Base-by-base conservation (phyloP, 2,797 vertebrate species). In the Cyclura pinguis region DNA sequence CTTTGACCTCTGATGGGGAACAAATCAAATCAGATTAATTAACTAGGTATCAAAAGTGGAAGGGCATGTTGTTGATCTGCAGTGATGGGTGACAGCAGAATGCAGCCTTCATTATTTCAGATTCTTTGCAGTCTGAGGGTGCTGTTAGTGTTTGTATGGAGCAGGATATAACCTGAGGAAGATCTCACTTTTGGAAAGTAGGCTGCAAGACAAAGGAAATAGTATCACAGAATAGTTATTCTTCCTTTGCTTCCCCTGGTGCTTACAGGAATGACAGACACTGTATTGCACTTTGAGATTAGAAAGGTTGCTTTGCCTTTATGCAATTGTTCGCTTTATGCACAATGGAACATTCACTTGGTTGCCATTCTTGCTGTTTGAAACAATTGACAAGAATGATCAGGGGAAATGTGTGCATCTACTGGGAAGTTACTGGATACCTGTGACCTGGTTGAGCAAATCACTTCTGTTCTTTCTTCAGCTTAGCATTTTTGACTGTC, bases 181-280 rank as follows among this genome's bases (percentile, higher is more conserved):
- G 59, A 42, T 0, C 24, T 0, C 55, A 4, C 69, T 1, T 57
- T 85, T 57, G n/a, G 12, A 78, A 32, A n/a, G 8, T 38, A 4
- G 50, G 27, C 55, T 74, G 35, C 22, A 72, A 18, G 42, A 12
- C 62, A 35, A 59, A 86, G 57, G 80, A 57, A 90, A 80, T 9
- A 90, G 89, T 52, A 93, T 42, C 27, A 5, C 35, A 59, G 38
- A 59, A 76, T 42, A 80, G n/a, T 3, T 18, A 12, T 7, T 7
- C 10, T 24, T 9, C 10, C 47, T 55, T 2, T 14, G 4, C 24
- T 76, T 86, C 89, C 88, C 91, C 86, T 86, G 6, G 2, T 91
- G 12, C 74, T 86, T 91, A 0, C 91, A 94, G 92, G 91, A 92
- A 94, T 77, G 90, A 91, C 82, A 88, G 42, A 38, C 24, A 27